A percentile compares a stretch with the other conserved stretches of the same genome.
phyloP scores from a whole-genome alignment of 1,140 invertebrate genomes.

The Carposina sasakii region DNA sequence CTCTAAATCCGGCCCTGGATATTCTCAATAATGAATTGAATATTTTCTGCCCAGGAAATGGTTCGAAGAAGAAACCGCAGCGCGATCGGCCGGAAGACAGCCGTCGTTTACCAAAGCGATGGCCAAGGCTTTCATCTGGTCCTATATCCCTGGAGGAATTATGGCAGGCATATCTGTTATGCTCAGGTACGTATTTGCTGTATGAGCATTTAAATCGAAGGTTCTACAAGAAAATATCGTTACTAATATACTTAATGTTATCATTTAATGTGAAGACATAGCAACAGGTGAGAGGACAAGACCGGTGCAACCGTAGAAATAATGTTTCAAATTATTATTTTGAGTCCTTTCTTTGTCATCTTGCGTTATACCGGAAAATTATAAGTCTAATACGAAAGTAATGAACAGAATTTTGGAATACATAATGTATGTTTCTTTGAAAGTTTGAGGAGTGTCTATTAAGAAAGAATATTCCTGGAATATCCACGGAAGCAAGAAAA shows the following conservation, averaged over 20 bases:
- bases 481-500: background rate
- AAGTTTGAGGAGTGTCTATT: background rate
- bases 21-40: background rate
- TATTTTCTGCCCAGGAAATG: slow-evolving; percentile 49
- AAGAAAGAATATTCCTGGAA: background rate
- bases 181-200: slow-evolving; percentile 37
- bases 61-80: slow-evolving; percentile 61
- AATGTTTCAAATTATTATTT: background rate
- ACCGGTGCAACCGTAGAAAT: too few relatives aligned
- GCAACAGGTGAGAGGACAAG: too few relatives aligned
- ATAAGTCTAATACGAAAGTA: too few relatives aligned
- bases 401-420: background rate
- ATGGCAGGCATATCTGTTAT: slow-evolving; percentile 45
- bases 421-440: background rate
- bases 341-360: background rate
- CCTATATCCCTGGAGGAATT: slow-evolving; percentile 55
- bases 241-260: background rate
- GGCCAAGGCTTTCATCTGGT: slow-evolving; percentile 58
- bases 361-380: background rate
- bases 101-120: slow-evolving; percentile 65
- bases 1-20: background rate
- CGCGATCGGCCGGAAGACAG: slow-evolving; percentile 34
- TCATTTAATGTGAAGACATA: background rate
- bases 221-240: background rate
- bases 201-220: background rate